phyloP scores from a whole-genome alignment of 2,797 vertebrate genomes.

The Chaetophractus vellerosus region DNA sequence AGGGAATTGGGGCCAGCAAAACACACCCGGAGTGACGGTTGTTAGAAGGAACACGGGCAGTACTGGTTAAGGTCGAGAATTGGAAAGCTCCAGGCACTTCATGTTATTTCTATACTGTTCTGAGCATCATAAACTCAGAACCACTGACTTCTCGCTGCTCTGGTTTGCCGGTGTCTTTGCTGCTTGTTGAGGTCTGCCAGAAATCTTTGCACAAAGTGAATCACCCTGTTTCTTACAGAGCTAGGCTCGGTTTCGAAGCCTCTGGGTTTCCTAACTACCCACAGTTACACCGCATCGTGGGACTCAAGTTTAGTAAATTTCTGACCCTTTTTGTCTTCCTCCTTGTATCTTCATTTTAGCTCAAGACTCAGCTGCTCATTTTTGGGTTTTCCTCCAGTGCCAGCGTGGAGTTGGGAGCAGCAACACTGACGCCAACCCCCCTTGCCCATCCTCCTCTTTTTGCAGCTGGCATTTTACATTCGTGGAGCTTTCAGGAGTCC shows the following conservation, averaged over 20 bases:
- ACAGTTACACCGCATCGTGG: neutral
- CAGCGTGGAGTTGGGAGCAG: accelerated
- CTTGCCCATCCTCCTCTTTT: accelerated
- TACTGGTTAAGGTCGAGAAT: neutral
- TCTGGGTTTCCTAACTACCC: conserved; percentile 3
- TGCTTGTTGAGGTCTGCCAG: neutral
- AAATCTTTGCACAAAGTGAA: neutral
- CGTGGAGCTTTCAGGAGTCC: accelerated
- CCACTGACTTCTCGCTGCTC: neutral
- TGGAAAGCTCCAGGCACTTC: accelerated
- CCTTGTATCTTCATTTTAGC: neutral
- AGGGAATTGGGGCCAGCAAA: neutral
- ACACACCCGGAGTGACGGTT: accelerated
- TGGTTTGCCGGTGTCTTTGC: neutral
- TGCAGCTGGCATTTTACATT: accelerated
- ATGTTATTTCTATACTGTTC: accelerated
- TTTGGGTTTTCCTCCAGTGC: neutral
- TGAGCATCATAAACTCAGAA: accelerated
- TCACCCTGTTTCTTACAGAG: neutral
- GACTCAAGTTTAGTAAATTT: neutral
- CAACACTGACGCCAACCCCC: too few species aligned
- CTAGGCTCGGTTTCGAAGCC: neutral
- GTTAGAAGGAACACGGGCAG: neutral
- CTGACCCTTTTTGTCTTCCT: neutral
- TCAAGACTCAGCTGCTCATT: neutral